Evolutionary conservation across 2,888 invertebrate genomes (phyloP).

Genomic region (Xestobium rufovillosum): DNA sequence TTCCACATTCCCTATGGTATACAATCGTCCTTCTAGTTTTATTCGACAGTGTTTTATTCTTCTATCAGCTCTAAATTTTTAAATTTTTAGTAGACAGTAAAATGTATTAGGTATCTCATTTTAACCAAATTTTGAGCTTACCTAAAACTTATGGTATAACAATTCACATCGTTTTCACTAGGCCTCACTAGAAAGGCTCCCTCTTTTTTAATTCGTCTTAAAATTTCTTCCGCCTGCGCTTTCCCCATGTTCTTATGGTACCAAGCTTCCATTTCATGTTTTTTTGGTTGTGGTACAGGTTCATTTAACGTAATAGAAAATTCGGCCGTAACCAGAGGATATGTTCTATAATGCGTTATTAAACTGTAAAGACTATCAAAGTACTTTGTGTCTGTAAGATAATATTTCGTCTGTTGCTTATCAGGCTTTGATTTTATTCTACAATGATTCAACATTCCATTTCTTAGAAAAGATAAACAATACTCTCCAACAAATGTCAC

Average conservation of each 20-base stretch:
- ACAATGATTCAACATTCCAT: slow-evolving; percentile 85
- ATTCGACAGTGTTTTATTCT: slow-evolving; percentile 97
- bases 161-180: slow-evolving; percentile 77
- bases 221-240: slow-evolving; percentile 78
- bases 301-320: slow-evolving; percentile 81
- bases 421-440: slow-evolving; percentile 85
- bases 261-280: slow-evolving; percentile 91
- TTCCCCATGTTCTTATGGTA: slow-evolving; percentile 77
- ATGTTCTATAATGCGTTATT: slow-evolving; percentile 81
- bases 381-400: slow-evolving; percentile 76
- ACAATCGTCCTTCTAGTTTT: slow-evolving; percentile 84
- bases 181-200: slow-evolving; percentile 93
- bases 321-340: slow-evolving; percentile 82
- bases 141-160: slow-evolving; percentile 92
- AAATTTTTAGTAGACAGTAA: slow-evolving; percentile 16
- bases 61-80: slow-evolving; percentile 67
- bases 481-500: slow-evolving; percentile 96
- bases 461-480: slow-evolving; percentile 89
- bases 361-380: slow-evolving; percentile 90
- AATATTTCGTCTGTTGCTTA: slow-evolving; percentile 81
- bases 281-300: slow-evolving; percentile 91
- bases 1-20: slow-evolving; percentile 82
- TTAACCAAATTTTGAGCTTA: slow-evolving; percentile 34
- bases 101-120: slow-evolving; percentile 7
- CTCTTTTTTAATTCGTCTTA: slow-evolving; percentile 76